Evolutionary conservation across 2,888 invertebrate species (phyloP), one percentile per base, ranked within the genome.

Genomic region (Chromoteleia sp.): DNA sequence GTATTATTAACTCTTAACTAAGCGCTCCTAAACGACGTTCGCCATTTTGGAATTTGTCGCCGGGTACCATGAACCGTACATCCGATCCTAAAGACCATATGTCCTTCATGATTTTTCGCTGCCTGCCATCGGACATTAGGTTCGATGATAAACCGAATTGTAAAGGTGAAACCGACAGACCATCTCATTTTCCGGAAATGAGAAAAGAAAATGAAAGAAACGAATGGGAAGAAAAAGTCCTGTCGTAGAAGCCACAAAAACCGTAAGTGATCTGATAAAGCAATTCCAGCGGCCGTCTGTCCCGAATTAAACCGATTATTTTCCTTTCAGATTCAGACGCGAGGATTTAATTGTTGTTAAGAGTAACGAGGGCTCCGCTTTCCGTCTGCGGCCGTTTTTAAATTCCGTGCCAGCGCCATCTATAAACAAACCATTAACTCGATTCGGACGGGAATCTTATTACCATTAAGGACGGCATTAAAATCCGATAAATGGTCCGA

Each of bases 391-490:
- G 63, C 17, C 33, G 67, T 54, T 76, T 76, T 61, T 54, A 76
- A 68, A 76, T 68, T 56, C 14, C 19, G 33, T 45, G 7, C 36
- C 39, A 65, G 43, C 59, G 71, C 78, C 58, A 65, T 45, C 71
- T 59, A 77, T 71, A 78, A 78, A 78, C 78, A 78, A 71, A 59
- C 68, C 65, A 71, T 71, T 71, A 67, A 78, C 58, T 59, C 58
- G 78, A 71, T 70, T 65, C 75, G 41, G 10, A 39, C 36, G 41
- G 59, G 41, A 78, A 73, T 73, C 71, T 63, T 78, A 71, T 78
- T 78, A 67, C 65, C 65, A 71, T 78, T 71, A 78, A 78, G 63
- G 56, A 41, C 15, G 61, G 52, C 54, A 56, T 68, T 70, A 71
- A 71, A 71, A 71, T 71, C 71, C 61, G 63, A 70, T 77, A 70